Conservation (phyloP, 2,888 invertebrate species). For the Leucophenga montana region DNA sequence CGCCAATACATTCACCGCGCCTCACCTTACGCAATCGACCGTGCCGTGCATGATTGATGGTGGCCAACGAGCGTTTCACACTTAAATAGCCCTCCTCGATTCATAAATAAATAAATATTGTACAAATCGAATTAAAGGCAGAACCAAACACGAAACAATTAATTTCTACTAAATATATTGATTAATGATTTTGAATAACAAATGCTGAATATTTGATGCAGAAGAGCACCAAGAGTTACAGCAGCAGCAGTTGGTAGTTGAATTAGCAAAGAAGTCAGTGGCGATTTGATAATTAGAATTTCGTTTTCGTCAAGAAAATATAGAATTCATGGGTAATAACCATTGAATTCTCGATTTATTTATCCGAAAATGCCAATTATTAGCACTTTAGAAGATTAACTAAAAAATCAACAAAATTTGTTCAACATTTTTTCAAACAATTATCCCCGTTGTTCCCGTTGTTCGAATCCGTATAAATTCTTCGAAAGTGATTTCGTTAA, state of each 20-base stretch:
- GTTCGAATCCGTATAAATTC: no score
- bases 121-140: slow-evolving; percentile 62
- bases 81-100: slow-evolving; percentile 37
- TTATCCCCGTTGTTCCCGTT: no score
- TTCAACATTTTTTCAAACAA: no score
- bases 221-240: background rate
- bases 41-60: slow-evolving; percentile 56
- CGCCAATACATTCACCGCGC: slow-evolving; percentile 10
- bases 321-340: no score
- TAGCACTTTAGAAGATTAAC: no score
- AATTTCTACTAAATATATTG: slow-evolving; percentile 57
- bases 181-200: slow-evolving; percentile 52
- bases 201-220: background rate
- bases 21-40: slow-evolving; percentile 12
- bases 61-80: slow-evolving; percentile 56
- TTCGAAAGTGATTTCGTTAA: no score
- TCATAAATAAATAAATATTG: slow-evolving; percentile 44
- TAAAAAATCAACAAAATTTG: no score
- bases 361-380: no score
- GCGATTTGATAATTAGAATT: slow-evolving; percentile 11
- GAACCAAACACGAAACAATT: slow-evolving; percentile 49
- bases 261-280: background rate
- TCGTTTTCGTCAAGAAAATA: background rate
- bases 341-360: no score
- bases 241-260: background rate